Percentiles rank a stretch among this genome's conserved stretches.
Conservation (phyloP, 1,140 invertebrate genomes). For the Melipona quadrifasciata region DNA sequence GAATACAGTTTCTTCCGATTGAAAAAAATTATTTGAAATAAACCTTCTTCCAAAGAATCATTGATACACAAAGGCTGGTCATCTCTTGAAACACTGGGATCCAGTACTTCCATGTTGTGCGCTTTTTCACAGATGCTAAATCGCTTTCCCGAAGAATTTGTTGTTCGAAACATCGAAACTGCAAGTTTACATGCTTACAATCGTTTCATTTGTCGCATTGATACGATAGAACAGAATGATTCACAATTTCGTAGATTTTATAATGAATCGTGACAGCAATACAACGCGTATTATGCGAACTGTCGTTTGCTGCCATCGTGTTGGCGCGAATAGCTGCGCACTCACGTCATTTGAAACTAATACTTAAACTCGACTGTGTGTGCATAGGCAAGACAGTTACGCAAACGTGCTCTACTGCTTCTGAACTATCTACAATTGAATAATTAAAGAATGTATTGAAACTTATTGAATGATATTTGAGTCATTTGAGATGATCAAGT, state of each 20-base stretch:
- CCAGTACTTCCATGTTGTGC: slow-evolving; percentile 72
- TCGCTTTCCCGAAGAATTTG: slow-evolving; percentile 46
- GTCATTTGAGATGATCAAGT: background rate
- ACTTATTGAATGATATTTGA: background rate
- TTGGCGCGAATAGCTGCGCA: slow-evolving; percentile 28
- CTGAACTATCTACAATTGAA: background rate
- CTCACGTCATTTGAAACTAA: slow-evolving; percentile 14
- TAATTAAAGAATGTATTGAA: background rate
- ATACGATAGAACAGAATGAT: background rate
- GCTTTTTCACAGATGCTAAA: background rate
- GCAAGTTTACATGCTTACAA: background rate
- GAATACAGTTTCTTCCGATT: background rate
- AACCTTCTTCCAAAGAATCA: slow-evolving; percentile 73
- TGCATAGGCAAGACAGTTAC: background rate
- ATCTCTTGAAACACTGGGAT: slow-evolving; percentile 73
- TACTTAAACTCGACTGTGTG: background rate
- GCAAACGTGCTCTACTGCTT: background rate
- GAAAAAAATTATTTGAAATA: background rate
- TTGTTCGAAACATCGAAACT: slow-evolving; percentile 20
- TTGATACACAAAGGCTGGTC: slow-evolving; percentile 73
- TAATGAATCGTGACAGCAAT: background rate
- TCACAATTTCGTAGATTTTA: background rate
- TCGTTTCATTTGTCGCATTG: background rate
- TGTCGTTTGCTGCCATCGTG: slow-evolving; percentile 30
- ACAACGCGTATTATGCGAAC: background rate